phyloP scores from a whole-genome alignment of 2,797 vertebrate genomes.

The Psittacula echo region DNA sequence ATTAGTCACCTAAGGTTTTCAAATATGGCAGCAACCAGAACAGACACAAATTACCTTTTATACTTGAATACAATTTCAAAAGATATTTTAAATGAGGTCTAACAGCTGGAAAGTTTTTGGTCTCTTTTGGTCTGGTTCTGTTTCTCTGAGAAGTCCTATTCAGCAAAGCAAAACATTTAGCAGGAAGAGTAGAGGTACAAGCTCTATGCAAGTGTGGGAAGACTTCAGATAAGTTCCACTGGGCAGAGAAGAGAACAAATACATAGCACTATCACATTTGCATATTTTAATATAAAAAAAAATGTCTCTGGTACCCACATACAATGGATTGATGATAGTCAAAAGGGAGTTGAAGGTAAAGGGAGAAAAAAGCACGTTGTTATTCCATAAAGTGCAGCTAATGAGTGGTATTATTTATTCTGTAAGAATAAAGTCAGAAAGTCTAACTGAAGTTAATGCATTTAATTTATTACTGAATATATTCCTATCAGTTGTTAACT shows the following conservation, averaged over 20 bases:
- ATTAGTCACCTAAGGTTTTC: neutral
- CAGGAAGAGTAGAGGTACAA: neutral
- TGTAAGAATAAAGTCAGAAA: neutral
- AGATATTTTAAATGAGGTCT: neutral
- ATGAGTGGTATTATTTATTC: neutral
- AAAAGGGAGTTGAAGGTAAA: neutral
- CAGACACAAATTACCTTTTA: neutral
- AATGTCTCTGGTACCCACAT: neutral
- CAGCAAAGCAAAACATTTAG: neutral
- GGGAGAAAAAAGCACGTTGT: neutral
- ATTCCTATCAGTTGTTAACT: neutral
- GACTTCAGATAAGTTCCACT: neutral
- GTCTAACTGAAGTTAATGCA: neutral
- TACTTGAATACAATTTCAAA: neutral
- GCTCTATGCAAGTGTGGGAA: accelerated
- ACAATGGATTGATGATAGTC: neutral
- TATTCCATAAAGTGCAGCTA: neutral
- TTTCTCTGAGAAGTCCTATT: neutral
- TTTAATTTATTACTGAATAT: neutral
- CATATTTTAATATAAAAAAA: neutral
- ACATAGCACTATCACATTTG: neutral
- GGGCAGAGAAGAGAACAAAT: neutral
- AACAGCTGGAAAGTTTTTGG: neutral
- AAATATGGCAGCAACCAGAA: neutral
- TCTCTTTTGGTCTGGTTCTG: neutral